Percentiles rank a stretch among this genome's conserved stretches.
These are phyloP conservation scores for Grantiella picta DNA, from an alignment of 2,113 vertebrate species.

Conservation along the genomic window DNA sequence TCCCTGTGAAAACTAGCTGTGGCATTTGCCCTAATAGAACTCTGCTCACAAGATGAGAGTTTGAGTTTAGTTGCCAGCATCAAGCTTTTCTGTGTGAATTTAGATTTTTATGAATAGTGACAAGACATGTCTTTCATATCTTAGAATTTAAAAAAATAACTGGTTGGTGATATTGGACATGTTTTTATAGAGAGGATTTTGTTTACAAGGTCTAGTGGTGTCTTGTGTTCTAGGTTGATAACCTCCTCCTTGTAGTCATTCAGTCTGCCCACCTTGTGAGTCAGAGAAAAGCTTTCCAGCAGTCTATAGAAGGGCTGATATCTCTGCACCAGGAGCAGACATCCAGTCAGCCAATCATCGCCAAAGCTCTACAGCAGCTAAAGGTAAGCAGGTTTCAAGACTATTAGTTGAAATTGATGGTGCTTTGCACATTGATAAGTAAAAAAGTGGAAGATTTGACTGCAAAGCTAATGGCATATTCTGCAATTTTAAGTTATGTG, in stretches of 20 bases:
- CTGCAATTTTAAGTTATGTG: not conserved
- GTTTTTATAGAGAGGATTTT: not conserved
- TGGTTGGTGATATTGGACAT: not conserved
- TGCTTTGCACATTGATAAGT: not conserved
- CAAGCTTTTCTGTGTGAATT: not conserved
- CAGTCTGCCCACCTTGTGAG: constrained; percentile 88
- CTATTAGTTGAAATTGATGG: not conserved
- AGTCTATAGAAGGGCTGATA: constrained; percentile 86
- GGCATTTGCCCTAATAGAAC: not conserved
- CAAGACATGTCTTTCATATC: not conserved
- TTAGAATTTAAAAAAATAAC: not conserved
- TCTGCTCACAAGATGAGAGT: not conserved
- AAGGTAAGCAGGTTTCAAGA: constrained; percentile 75
- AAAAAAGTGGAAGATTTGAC: not conserved
- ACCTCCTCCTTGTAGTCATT: constrained; percentile 91
- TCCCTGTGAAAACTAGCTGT: not conserved
- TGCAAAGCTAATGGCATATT: not conserved
- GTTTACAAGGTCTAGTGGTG: not conserved
- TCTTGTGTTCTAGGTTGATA: constrained; percentile 82
- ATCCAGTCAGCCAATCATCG: constrained; percentile 92
- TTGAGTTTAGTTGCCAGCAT: not conserved
- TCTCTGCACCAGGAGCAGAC: constrained; percentile 91
- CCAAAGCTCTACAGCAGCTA: constrained; percentile 89
- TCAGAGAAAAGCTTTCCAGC: constrained; percentile 93
- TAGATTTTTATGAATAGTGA: not conserved